Percentiles rank a stretch among this genome's conserved stretches.
phyloP scores from a whole-genome alignment of 2,797 vertebrate genomes.

The Sebastes aleutianus region DNA sequence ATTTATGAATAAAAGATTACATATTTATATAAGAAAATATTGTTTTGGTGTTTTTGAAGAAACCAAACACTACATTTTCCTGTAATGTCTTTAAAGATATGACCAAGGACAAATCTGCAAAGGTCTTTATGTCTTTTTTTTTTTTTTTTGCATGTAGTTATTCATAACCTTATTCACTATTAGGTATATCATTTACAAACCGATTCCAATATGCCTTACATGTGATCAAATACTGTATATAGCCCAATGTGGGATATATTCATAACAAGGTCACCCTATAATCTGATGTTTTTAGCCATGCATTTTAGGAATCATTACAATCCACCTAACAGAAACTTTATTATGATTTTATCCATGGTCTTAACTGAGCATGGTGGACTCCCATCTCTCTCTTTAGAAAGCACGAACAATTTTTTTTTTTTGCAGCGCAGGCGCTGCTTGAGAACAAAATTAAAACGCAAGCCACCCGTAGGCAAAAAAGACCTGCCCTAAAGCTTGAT shows the following conservation, averaged over 20 bases:
- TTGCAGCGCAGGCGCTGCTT: slow-evolving; percentile 20
- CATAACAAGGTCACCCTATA: slow-evolving; percentile 2
- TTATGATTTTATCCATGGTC: neutral
- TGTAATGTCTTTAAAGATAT: too few relatives aligned
- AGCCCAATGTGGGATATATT: neutral
- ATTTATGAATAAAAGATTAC: too few relatives aligned
- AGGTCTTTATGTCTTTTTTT: too few relatives aligned
- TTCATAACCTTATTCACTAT: too few relatives aligned
- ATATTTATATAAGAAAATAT: too few relatives aligned
- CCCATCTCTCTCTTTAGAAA: neutral
- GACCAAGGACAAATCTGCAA: too few relatives aligned
- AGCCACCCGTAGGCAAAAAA: slow-evolving; percentile 47
- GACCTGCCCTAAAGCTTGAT: slow-evolving; percentile 8
- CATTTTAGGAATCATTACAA: neutral
- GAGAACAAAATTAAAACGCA: slow-evolving; percentile 51
- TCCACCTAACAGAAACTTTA: neutral
- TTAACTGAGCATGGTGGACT: neutral
- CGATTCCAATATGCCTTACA: too few relatives aligned
- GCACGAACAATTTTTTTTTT: slow-evolving; percentile 5
- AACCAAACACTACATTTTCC: too few relatives aligned
- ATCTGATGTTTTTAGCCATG: neutral
- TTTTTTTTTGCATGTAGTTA: too few relatives aligned
- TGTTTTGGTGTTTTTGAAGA: too few relatives aligned
- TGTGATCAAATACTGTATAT: neutral
- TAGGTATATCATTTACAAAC: too few relatives aligned